These are phyloP conservation scores for Orientallactaga sibirica DNA, from an alignment of 2,797 vertebrate species.

Conservation along the genomic window DNA sequence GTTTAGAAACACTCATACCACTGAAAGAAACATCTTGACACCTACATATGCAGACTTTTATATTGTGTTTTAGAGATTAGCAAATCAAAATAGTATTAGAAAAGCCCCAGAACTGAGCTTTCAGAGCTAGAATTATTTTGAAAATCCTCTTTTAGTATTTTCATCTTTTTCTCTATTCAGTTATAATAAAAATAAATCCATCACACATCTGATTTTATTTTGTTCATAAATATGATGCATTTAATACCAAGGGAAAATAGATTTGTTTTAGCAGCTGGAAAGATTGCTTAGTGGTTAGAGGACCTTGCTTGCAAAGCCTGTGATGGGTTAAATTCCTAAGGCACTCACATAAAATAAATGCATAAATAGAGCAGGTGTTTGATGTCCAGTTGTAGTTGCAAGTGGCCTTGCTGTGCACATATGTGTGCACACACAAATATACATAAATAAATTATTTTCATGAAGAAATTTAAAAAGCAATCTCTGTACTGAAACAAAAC, in stretches of 20 bases:
- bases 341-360: too few relatives aligned
- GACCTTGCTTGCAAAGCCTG: too few relatives aligned
- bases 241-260: not conserved
- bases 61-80: not conserved
- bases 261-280: too few relatives aligned
- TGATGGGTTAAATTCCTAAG: too few relatives aligned
- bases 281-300: too few relatives aligned
- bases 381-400: too few relatives aligned
- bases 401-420: too few relatives aligned
- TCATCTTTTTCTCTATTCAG: not conserved
- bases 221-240: not conserved
- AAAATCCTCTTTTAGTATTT: not conserved
- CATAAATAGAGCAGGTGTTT: too few relatives aligned
- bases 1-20: not conserved
- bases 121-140: not conserved
- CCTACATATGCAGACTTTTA: not conserved
- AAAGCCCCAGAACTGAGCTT: not conserved
- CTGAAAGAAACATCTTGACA: not conserved
- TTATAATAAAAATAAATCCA: not conserved
- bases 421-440: too few relatives aligned
- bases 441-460: too few relatives aligned
- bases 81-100: not conserved
- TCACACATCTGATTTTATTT: not conserved
- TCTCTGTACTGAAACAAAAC: not conserved
- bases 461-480: not conserved